These are phyloP conservation scores for Epinotia ramella DNA, from an alignment of 2,888 invertebrate species.

Conservation along the genomic window DNA sequence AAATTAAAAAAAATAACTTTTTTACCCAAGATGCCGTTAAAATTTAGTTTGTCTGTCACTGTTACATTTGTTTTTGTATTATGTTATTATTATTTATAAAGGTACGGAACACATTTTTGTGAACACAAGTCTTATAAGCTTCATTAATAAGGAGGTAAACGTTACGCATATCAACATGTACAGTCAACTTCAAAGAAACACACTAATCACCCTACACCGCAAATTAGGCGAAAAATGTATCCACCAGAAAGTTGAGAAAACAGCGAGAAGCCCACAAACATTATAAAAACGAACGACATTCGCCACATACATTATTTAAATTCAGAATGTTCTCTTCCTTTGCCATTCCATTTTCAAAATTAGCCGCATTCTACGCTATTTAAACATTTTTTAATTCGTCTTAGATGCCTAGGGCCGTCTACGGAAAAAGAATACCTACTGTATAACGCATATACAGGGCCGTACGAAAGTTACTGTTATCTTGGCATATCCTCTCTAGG, in stretches of 20 bases:
- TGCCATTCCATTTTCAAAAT: conserved; percentile 53
- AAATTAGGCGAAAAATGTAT: too few relatives aligned
- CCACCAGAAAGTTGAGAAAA: neutral
- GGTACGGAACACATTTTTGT: too few relatives aligned
- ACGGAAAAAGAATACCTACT: conserved; percentile 73
- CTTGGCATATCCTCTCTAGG: conserved; percentile 86
- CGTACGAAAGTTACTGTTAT: conserved; percentile 86
- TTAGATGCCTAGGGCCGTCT: conserved; percentile 67
- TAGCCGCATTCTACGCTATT: conserved; percentile 47
- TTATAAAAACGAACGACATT: neutral
- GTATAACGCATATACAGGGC: conserved; percentile 66
- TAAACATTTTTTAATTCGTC: conserved; percentile 62
- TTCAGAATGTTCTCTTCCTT: conserved; percentile 1
- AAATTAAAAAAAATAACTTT: too few relatives aligned
- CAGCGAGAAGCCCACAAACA: neutral
- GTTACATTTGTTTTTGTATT: too few relatives aligned
- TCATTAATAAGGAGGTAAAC: too few relatives aligned
- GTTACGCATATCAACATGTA: too few relatives aligned
- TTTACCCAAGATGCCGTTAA: too few relatives aligned
- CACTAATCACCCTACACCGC: too few relatives aligned
- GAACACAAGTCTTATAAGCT: too few relatives aligned
- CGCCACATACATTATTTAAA: conserved; percentile 12
- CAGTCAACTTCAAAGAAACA: too few relatives aligned
- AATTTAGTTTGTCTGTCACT: too few relatives aligned
- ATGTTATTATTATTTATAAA: too few relatives aligned